These are phyloP conservation scores for Crenuchus spilurus DNA, from an alignment of 2,797 vertebrate genomes.

Conservation along the genomic window DNA sequence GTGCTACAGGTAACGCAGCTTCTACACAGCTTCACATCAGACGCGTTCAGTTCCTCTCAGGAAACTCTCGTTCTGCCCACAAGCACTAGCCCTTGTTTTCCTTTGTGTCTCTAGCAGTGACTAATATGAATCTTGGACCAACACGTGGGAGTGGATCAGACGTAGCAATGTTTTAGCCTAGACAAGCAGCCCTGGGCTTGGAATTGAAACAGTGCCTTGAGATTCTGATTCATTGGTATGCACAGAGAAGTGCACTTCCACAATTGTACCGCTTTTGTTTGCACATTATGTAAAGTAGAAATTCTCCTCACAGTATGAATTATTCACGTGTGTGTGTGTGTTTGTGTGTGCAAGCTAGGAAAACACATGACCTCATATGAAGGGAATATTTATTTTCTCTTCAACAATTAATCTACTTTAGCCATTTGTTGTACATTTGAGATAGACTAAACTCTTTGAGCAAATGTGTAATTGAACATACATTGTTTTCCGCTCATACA, in stretches of 20 bases:
- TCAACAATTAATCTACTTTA: background rate
- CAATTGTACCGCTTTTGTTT: constrained; percentile 30
- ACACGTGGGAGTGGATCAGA: constrained; percentile 15
- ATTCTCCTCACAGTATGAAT: constrained; percentile 6
- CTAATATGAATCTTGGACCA: constrained; percentile 15
- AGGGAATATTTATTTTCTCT: constrained; percentile 18
- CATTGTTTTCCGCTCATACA: background rate
- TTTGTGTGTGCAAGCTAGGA: background rate
- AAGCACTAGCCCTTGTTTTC: constrained; percentile 18
- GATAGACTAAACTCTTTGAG: background rate
- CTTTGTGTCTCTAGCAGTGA: background rate
- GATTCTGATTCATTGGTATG: constrained; percentile 22
- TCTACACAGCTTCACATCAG: constrained; percentile 16
- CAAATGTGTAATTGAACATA: background rate
- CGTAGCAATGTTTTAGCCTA: background rate
- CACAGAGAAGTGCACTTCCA: constrained; percentile 11
- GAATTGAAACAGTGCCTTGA: constrained; percentile 2
- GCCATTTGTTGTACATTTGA: background rate
- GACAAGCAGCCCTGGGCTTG: constrained; percentile 7
- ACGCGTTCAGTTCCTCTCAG: constrained; percentile 15
- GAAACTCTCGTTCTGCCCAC: constrained; percentile 28
- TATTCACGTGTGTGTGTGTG: background rate
- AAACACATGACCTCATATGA: background rate
- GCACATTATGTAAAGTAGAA: constrained; percentile 4
- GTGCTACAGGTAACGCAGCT: constrained; percentile 41